These are phyloP conservation scores for Meleagris gallopavo DNA, from an alignment of 2,113 vertebrate genomes.

Conservation along the genomic window DNA sequence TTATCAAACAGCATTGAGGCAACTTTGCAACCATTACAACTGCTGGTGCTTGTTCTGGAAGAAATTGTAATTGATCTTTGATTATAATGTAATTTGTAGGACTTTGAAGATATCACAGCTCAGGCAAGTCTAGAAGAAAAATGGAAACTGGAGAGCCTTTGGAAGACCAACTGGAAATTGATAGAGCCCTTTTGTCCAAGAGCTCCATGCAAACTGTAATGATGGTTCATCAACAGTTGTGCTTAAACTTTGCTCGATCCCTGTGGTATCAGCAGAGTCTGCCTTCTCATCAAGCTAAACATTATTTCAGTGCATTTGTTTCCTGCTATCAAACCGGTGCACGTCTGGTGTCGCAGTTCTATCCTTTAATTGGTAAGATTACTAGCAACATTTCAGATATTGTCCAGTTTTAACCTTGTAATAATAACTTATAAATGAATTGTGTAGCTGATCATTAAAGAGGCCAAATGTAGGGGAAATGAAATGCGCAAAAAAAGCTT, in stretches of 20 bases:
- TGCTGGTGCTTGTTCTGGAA: background rate
- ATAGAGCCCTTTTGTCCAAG: constrained; percentile 74
- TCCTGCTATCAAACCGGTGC: constrained; percentile 94
- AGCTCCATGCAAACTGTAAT: constrained; percentile 85
- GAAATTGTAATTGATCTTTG: background rate
- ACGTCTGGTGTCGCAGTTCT: constrained; percentile 87
- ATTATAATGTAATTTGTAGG: constrained; percentile 74
- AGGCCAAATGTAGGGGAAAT: background rate
- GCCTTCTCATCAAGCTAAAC: constrained; percentile 76
- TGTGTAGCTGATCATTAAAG: background rate
- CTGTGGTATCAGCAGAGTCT: constrained; percentile 87
- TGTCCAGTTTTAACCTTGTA: background rate
- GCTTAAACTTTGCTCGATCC: constrained; percentile 84
- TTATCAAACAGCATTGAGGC: accelerated
- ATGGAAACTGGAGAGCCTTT: constrained; percentile 65
- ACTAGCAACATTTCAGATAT: background rate
- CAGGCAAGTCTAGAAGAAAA: constrained; percentile 85
- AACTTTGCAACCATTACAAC: background rate
- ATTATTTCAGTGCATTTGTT: constrained; percentile 86
- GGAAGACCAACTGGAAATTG: constrained; percentile 56
- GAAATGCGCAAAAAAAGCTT: background rate
- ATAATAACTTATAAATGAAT: background rate
- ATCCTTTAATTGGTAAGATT: constrained; percentile 89
- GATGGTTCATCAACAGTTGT: constrained; percentile 87
- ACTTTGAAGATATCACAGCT: constrained; percentile 90